These are phyloP conservation scores for Bovichtus diacanthus DNA, from an alignment of 2,797 vertebrate species.

Conservation along the genomic window DNA sequence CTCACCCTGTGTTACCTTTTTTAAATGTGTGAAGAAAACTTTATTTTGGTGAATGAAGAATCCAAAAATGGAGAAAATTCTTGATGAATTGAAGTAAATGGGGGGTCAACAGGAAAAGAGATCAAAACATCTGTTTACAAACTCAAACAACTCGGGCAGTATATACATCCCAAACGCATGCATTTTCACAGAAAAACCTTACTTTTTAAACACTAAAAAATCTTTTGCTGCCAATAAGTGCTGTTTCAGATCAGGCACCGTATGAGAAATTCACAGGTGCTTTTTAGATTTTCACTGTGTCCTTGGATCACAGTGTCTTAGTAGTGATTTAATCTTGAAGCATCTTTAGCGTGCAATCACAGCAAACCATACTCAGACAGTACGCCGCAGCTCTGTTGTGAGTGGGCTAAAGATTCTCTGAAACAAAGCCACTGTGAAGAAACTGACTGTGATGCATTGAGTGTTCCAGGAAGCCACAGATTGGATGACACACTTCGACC, in stretches of 20 bases:
- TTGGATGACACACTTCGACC: slow-evolving; percentile 68
- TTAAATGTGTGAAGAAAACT: no score
- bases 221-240: no score
- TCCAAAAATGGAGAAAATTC: no score
- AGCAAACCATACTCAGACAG: background rate
- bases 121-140: no score
- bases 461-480: slow-evolving; percentile 68
- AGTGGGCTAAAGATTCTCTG: slow-evolving; percentile 7
- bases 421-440: slow-evolving; percentile 24
- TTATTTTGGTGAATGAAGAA: no score
- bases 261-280: background rate
- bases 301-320: background rate
- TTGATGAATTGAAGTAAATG: no score
- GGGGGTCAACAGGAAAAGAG: no score
- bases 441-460: slow-evolving; percentile 38
- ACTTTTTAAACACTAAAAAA: no score
- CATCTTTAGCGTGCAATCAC: slow-evolving; percentile 1
- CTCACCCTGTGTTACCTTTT: no score
- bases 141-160: no score
- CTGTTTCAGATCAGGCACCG: background rate
- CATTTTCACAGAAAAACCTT: no score
- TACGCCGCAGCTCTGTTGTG: background rate
- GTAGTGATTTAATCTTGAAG: background rate
- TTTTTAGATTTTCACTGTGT: background rate
- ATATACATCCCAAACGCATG: no score